These are phyloP conservation scores for Laupala kohalensis DNA, from an alignment of 1,140 invertebrate species.

Conservation along the genomic window DNA sequence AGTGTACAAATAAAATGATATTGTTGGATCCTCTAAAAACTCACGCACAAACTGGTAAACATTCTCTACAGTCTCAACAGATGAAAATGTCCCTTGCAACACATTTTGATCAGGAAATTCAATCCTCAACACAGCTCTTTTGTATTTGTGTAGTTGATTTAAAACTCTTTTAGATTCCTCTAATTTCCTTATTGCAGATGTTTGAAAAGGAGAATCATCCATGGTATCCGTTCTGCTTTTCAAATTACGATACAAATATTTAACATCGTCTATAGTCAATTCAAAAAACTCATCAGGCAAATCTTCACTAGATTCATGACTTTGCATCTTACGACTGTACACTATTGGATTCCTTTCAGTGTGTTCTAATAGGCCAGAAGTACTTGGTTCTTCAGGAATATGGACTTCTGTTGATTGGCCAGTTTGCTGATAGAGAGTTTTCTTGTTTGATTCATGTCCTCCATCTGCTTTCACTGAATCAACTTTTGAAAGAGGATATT, in stretches of 20 bases:
- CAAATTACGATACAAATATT: constrained; percentile 52
- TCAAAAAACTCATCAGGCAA: constrained; percentile 75
- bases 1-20: constrained; percentile 16
- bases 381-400: too few species aligned
- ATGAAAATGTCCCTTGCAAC: constrained; percentile 62
- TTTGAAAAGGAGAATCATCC: constrained; percentile 53
- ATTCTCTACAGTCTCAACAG: constrained; percentile 48
- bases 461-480: too few species aligned
- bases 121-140: constrained; percentile 57
- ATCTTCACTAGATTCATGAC: constrained; percentile 40
- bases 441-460: too few species aligned
- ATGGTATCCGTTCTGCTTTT: constrained; percentile 41
- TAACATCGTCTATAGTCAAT: constrained; percentile 61
- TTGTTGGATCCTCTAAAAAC: constrained; percentile 42
- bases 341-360: constrained; percentile 54
- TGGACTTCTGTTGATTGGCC: too few species aligned
- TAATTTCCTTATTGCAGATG: constrained; percentile 42
- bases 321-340: constrained; percentile 47
- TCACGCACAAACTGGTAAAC: constrained; percentile 55
- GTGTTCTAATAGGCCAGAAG: too few species aligned
- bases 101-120: constrained; percentile 69
- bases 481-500: too few species aligned
- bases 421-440: too few species aligned
- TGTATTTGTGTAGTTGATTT: constrained; percentile 48
- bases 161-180: constrained; percentile 43